phyloP scores from a whole-genome alignment of 2,113 vertebrate species.

The Grammomys dolichurus region DNA sequence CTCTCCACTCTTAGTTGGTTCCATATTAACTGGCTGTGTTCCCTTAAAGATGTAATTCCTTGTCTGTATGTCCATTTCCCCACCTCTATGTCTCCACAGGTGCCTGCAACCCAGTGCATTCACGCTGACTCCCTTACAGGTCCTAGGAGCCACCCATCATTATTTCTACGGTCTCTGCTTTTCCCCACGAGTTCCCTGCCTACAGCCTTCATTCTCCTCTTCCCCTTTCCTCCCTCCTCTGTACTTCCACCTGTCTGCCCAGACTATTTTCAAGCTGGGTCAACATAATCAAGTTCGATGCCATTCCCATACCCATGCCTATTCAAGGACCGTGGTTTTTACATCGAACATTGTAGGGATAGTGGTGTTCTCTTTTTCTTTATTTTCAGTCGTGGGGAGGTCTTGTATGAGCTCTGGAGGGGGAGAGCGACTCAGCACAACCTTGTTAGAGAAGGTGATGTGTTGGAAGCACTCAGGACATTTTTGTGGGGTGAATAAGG shows the following conservation, averaged over 20 bases:
- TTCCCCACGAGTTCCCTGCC: neutral
- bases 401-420: neutral
- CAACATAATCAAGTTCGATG: neutral
- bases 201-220: neutral
- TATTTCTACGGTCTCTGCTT: neutral
- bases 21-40: too few species aligned
- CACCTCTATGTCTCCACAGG: neutral
- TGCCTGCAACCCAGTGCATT: neutral
- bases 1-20: neutral
- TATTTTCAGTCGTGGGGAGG: neutral
- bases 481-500: neutral
- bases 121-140: neutral
- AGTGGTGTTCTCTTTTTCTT: neutral
- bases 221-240: neutral
- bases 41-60: neutral
- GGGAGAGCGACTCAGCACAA: rapidly evolving
- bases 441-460: neutral
- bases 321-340: neutral
- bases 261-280: neutral
- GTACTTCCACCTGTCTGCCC: neutral
- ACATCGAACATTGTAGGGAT: too few species aligned
- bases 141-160: neutral
- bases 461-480: rapidly evolving
- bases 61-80: neutral
- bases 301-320: neutral